These are phyloP conservation scores for Idaea straminata DNA, from an alignment of 2,888 invertebrate genomes.

Conservation along the genomic window DNA sequence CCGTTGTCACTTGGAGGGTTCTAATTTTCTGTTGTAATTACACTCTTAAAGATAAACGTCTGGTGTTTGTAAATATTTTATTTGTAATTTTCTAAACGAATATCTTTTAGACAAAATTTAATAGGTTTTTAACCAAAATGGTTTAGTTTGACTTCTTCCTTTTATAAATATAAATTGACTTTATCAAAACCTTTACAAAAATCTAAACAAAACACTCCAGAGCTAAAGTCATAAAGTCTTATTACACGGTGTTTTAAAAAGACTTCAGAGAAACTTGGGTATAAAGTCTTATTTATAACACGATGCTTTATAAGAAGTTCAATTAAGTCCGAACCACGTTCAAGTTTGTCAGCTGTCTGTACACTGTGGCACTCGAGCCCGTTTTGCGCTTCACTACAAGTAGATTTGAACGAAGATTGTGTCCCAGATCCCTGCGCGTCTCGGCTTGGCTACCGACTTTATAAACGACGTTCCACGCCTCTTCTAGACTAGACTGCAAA, in stretches of 20 bases:
- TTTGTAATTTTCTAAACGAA: background rate
- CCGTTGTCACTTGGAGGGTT: constrained; percentile 23
- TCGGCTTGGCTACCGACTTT: constrained; percentile 28
- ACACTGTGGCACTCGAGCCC: background rate
- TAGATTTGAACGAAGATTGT: constrained; percentile 9
- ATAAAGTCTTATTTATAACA: background rate
- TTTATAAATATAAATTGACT: no score
- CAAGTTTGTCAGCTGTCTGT: constrained; percentile 9
- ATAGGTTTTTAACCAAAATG: no score
- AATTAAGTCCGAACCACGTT: constrained; percentile 14
- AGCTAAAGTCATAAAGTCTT: no score
- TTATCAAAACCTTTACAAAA: no score
- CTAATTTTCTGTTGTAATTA: constrained; percentile 27
- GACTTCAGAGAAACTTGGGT: background rate
- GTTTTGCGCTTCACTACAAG: constrained; percentile 8
- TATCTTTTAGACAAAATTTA: no score
- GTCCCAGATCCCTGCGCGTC: constrained; percentile 9
- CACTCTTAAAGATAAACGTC: constrained; percentile 6
- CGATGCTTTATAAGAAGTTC: constrained; percentile 10
- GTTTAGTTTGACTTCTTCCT: no score
- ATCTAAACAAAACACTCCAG: no score
- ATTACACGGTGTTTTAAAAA: constrained; percentile 1
- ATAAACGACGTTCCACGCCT: constrained; percentile 23
- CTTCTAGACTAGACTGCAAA: constrained; percentile 25
- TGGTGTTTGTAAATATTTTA: background rate